phyloP scores from a whole-genome alignment of 2,888 invertebrate genomes.

The Lasioglossum zephyrum region DNA sequence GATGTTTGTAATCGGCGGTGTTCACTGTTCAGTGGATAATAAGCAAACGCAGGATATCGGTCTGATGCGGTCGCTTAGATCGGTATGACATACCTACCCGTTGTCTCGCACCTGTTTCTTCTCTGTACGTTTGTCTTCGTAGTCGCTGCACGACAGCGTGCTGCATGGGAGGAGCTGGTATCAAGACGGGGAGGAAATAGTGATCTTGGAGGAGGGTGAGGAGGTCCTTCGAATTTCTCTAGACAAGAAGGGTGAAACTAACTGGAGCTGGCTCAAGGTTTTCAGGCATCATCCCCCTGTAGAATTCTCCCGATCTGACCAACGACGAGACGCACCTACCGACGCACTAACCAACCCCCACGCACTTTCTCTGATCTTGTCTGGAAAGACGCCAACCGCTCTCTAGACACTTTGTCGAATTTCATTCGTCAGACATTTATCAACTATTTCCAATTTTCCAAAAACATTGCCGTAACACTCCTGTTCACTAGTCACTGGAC shows the following conservation, averaged over 20 bases:
- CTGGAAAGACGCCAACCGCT: not conserved
- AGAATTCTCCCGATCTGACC: constrained; percentile 49
- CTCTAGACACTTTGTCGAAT: no score
- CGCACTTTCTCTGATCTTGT: constrained; percentile 45
- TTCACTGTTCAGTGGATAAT: not conserved
- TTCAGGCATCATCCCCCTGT: constrained; percentile 62
- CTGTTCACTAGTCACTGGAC: no score
- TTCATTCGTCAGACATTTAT: not conserved
- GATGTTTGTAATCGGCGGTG: not conserved
- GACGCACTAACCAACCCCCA: constrained; percentile 33
- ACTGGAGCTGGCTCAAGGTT: constrained; percentile 90
- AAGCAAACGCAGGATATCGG: not conserved
- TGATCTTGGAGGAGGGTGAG: constrained; percentile 88
- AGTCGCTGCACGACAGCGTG: constrained; percentile 74
- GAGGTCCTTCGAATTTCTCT: constrained; percentile 88
- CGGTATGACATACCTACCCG: not conserved
- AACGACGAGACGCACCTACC: constrained; percentile 31
- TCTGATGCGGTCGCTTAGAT: not conserved
- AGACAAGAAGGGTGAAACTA: constrained; percentile 87
- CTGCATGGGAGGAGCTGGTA: constrained; percentile 86
- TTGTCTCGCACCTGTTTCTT: constrained; percentile 42
- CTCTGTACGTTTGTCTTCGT: constrained; percentile 67
- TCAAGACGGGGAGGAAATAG: constrained; percentile 86
- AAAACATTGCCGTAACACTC: no score
- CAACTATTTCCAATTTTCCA: no score